phyloP scores from a whole-genome alignment of 2,113 vertebrate species.

The Myotis davidii region DNA sequence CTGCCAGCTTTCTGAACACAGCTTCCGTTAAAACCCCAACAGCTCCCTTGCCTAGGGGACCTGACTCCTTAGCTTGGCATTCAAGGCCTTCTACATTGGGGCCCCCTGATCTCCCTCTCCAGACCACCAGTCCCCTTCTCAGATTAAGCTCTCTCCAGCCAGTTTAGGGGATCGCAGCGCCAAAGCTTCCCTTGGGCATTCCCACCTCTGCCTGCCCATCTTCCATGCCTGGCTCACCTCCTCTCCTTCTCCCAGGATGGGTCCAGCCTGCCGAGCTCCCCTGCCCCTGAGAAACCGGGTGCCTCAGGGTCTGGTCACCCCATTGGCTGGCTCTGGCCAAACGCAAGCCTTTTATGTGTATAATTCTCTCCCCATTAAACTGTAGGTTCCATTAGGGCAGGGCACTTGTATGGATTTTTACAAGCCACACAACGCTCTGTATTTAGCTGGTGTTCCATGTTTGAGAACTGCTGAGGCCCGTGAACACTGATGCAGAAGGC shows the following conservation, averaged over 20 bases:
- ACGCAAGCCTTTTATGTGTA: neutral
- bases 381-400: neutral
- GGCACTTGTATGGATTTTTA: too few relatives aligned
- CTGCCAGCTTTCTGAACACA: neutral
- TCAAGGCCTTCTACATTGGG: neutral
- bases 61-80: neutral
- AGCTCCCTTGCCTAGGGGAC: neutral
- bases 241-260: neutral
- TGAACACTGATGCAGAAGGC: neutral
- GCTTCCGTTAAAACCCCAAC: neutral
- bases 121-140: neutral
- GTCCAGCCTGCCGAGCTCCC: neutral
- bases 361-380: neutral
- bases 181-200: neutral
- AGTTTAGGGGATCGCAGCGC: neutral
- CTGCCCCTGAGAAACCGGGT: fast-evolving
- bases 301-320: neutral
- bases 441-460: too few relatives aligned
- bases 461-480: neutral
- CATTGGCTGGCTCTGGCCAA: neutral
- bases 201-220: neutral
- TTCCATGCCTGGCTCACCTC: too few relatives aligned
- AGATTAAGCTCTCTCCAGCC: neutral
- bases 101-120: neutral
- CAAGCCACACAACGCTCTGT: fast-evolving